Conservation (phyloP, 1,140 invertebrate species). For the Drosophila paulistorum region DNA sequence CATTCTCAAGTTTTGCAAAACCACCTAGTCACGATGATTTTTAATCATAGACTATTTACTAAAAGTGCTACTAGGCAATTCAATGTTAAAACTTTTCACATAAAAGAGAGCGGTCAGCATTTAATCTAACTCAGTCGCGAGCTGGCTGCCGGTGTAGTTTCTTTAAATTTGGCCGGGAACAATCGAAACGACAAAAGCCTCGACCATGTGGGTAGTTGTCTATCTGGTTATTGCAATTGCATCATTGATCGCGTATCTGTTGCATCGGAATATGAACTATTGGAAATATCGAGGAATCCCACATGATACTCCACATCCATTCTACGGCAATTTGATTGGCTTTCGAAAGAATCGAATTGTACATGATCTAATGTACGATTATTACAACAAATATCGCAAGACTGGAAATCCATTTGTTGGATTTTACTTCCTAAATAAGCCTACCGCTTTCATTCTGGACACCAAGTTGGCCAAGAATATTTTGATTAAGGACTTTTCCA, state of each 20-base stretch:
- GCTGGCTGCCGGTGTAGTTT: neutral
- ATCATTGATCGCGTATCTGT: slow-evolving; percentile 43
- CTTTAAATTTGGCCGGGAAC: neutral
- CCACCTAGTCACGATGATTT: neutral
- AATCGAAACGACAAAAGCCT: neutral
- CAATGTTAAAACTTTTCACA: neutral
- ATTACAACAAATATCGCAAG: slow-evolving; percentile 63
- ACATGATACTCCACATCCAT: slow-evolving; percentile 72
- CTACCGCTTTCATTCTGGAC: slow-evolving; percentile 54
- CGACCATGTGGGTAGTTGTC: slow-evolving; percentile 48
- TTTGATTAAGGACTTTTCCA: slow-evolving; percentile 85
- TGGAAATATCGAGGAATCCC: slow-evolving; percentile 83
- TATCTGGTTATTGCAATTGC: slow-evolving; percentile 49
- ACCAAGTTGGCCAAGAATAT: slow-evolving; percentile 83
- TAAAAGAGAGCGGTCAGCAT: slow-evolving; percentile 19
- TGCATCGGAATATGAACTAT: slow-evolving; percentile 63
- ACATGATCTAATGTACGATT: slow-evolving; percentile 39
- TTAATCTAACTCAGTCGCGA: neutral
- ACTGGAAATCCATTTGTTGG: slow-evolving; percentile 62
- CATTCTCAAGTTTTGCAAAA: neutral
- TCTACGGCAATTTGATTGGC: slow-evolving; percentile 76
- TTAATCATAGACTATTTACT: neutral
- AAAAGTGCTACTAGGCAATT: neutral
- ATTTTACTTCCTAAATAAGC: slow-evolving; percentile 56
- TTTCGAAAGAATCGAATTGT: slow-evolving; percentile 43